These are phyloP conservation scores for Hippopotamyrus pictus DNA, from an alignment of 2,797 vertebrate genomes.

Conservation along the genomic window DNA sequence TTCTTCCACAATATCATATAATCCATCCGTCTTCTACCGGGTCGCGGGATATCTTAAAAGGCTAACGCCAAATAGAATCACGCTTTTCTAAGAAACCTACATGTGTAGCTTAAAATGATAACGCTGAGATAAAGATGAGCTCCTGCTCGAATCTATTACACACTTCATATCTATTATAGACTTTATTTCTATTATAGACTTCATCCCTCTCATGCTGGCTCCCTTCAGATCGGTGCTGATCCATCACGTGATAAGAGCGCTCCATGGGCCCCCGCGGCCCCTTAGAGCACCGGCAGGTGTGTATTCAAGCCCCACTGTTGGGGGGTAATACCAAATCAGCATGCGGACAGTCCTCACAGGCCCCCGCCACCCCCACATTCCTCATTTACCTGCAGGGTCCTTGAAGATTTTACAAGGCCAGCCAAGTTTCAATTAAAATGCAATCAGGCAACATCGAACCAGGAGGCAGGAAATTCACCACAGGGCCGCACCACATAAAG, in stretches of 20 bases:
- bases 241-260: background rate
- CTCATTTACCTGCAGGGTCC: background rate
- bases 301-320: background rate
- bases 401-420: background rate
- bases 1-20: background rate
- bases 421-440: background rate
- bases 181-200: background rate
- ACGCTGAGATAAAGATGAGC: background rate
- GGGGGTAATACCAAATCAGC: background rate
- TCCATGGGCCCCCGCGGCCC: background rate
- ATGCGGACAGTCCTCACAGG: background rate
- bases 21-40: background rate
- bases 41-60: background rate
- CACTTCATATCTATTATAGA: background rate
- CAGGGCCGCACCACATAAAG: background rate
- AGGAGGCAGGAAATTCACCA: background rate
- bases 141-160: background rate
- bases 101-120: background rate
- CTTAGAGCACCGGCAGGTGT: background rate
- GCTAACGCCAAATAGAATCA: background rate
- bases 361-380: background rate
- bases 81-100: background rate
- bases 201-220: background rate
- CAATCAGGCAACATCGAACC: background rate
- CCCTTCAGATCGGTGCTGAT: background rate